These are phyloP conservation scores for Tenrec ecaudatus DNA, from an alignment of 2,113 vertebrate species.

Conservation along the genomic window DNA sequence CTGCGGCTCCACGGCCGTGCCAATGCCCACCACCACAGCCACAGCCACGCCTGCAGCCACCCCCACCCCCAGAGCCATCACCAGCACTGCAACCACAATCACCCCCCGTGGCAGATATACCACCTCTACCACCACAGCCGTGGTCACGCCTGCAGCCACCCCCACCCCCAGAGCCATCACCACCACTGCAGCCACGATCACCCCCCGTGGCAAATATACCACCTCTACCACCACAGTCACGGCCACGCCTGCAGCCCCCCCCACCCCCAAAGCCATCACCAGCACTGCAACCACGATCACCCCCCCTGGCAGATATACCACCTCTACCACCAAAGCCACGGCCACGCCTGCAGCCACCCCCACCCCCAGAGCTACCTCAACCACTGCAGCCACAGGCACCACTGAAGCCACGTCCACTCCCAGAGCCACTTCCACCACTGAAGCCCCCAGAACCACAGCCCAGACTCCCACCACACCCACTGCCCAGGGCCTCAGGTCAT, in stretches of 20 bases:
- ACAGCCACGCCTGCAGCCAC: not conserved
- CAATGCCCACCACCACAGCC: not conserved
- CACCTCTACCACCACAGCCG: accelerated
- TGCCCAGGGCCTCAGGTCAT: too few relatives aligned
- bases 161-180: not conserved
- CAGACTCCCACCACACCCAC: not conserved
- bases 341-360: not conserved
- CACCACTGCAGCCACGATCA: too few relatives aligned
- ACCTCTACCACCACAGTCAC: accelerated
- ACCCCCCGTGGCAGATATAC: too few relatives aligned
- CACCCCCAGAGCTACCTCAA: too few relatives aligned
- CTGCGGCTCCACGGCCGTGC: constrained; percentile 20
- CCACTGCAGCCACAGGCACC: accelerated
- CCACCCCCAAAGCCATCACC: not conserved
- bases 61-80: not conserved
- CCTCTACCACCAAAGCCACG: not conserved
- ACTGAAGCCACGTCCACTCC: too few relatives aligned
- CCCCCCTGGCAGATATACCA: too few relatives aligned
- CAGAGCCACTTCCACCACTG: not conserved
- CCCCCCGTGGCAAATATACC: too few relatives aligned
- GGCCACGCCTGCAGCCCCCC: not conserved
- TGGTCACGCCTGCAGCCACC: not conserved
- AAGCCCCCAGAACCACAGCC: too few relatives aligned
- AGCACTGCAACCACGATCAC: not conserved
- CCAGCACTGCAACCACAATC: too few relatives aligned